phyloP scores from a whole-genome alignment of 2,888 invertebrate species.

The Apodemia hepburni region DNA sequence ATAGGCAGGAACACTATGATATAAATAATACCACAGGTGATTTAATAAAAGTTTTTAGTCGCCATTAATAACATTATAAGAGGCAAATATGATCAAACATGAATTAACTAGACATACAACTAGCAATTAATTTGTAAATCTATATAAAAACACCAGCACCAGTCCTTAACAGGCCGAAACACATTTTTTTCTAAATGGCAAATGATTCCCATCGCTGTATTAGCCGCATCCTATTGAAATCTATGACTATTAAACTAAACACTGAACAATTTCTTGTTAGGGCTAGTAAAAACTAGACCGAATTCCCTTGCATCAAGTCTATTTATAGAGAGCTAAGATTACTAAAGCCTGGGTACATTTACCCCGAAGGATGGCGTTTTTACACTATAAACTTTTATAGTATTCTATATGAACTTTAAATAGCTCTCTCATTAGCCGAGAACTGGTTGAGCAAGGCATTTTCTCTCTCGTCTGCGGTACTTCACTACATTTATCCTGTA shows the following conservation, averaged over 20 bases:
- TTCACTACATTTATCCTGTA: conserved; percentile 17
- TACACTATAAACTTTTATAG: conserved; percentile 40
- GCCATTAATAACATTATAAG: too few relatives aligned
- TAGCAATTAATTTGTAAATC: not conserved
- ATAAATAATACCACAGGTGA: too few relatives aligned
- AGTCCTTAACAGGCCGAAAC: not conserved
- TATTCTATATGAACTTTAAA: conserved; percentile 42
- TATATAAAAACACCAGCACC: not conserved
- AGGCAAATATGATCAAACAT: too few relatives aligned
- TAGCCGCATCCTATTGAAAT: conserved; percentile 1
- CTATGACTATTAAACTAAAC: conserved; percentile 26
- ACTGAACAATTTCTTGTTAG: conserved; percentile 27
- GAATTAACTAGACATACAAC: too few relatives aligned
- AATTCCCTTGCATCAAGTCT: conserved; percentile 39
- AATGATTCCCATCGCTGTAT: conserved; percentile 10
- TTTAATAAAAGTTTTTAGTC: too few relatives aligned
- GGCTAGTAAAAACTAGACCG: conserved; percentile 41
- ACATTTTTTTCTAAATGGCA: not conserved
- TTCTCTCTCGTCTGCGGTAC: conserved; percentile 31
- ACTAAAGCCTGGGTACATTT: conserved; percentile 37
- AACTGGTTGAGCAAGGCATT: conserved; percentile 38
- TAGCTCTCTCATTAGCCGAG: conserved; percentile 43
- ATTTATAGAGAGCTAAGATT: conserved; percentile 40
- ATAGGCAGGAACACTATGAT: too few relatives aligned
- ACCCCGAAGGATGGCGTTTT: conserved; percentile 42